Base-by-base conservation (phyloP, 1,140 invertebrate genomes). In the Psilanteris sp. region DNA sequence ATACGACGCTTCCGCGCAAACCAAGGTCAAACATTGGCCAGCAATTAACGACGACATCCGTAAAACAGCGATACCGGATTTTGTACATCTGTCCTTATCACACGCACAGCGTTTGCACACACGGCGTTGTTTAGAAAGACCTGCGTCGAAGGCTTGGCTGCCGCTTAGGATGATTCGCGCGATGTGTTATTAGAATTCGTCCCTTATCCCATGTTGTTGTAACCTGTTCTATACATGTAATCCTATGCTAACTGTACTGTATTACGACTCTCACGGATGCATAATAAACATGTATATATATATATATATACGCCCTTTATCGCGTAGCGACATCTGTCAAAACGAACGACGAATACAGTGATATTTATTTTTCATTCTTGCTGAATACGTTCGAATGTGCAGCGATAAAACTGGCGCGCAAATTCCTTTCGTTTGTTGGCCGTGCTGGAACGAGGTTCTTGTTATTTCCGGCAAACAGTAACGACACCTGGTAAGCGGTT, bases 211-310 rank as follows among this genome's bases (percentile, higher is more conserved):
- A 84, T 66, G 41, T 84, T 85, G 80, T 86, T 84, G 76, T 85
- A 86, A 81, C 71, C 77, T 84, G 84, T 80, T 83, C 81, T 84
- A 79, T 80, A 81, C 77, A 79, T 78, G 78, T 76, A 74, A 72
- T 80, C 74, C 75, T 82, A 82, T 79, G 77, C 76, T 84, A 82
- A 78, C 61, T 83, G 78, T 85, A 85, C 59, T 83, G 79, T 85
- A 85, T 73, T 85, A 82, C 79, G 74, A 85, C 79, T 82, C 81
- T 86, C 81, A 83, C 77, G 77, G 80, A 82, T 82, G 78, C 80
- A 83, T 87, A 84, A 83, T 73, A 80, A 73, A 77, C 70, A 79
- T 81, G 74, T 81, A 78, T 81, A 20, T 20, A 20, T 20, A 78
- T 81, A 80, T 83, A 80, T 83, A 80, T 81, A 61, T 48, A 68